Evolutionary conservation across 2,797 vertebrate genomes (phyloP).

Genomic region (Epinephelus awoara): DNA sequence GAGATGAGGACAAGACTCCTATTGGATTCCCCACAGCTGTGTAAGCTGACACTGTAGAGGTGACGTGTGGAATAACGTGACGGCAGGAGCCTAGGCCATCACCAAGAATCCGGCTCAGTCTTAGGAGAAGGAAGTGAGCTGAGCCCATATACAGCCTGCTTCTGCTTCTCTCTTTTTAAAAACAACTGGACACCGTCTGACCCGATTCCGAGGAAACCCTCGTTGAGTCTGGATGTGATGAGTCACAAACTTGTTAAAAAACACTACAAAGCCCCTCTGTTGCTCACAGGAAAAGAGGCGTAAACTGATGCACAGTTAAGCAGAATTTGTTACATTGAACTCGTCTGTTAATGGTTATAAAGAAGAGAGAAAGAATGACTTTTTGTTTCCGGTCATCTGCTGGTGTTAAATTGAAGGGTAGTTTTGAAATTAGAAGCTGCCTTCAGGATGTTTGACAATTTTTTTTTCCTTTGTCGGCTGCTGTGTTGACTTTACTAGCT

Average conservation of each 20-base stretch:
- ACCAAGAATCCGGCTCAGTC: not conserved
- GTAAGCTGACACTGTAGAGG: slow-evolving; percentile 59
- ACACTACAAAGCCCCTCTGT: not conserved
- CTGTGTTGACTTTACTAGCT: not conserved
- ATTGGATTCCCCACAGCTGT: slow-evolving; percentile 47
- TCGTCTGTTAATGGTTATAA: not conserved
- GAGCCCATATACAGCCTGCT: not conserved
- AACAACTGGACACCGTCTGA: not conserved
- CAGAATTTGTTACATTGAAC: not conserved
- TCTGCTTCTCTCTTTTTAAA: not conserved
- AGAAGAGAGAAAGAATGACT: not conserved
- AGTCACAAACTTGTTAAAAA: slow-evolving; percentile 12
- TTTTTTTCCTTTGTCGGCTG: not conserved
- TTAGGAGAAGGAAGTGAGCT: slow-evolving; percentile 13
- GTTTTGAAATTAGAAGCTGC: not conserved
- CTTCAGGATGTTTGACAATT: not conserved
- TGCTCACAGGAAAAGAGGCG: not conserved
- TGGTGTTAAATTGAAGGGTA: not conserved
- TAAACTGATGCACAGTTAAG: not conserved
- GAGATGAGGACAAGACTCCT: slow-evolving; percentile 12
- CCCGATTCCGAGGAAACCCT: not conserved
- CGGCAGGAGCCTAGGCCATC: slow-evolving; percentile 22
- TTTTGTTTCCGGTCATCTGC: not conserved
- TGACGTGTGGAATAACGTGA: slow-evolving; percentile 53
- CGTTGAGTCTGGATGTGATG: not conserved